These are phyloP conservation scores for Zaprionus camerounensis DNA, from an alignment of 1,140 invertebrate species.

Conservation along the genomic window DNA sequence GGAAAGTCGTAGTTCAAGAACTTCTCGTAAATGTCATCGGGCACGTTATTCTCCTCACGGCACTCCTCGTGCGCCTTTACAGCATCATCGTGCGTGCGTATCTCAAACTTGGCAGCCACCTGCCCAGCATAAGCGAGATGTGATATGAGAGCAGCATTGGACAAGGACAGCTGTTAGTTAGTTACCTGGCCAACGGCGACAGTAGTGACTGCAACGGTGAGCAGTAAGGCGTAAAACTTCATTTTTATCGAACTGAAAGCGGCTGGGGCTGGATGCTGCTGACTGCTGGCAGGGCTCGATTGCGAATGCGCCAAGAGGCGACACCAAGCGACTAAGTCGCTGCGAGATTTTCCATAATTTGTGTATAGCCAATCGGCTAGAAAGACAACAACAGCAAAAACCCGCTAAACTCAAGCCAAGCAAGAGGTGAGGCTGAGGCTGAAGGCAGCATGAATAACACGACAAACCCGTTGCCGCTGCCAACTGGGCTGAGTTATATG, in stretches of 20 bases:
- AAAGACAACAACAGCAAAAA: constrained; percentile 18
- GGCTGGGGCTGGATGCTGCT: constrained; percentile 32
- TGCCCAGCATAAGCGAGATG: constrained; percentile 21
- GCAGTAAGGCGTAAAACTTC: constrained; percentile 57
- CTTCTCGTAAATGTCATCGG: constrained; percentile 78
- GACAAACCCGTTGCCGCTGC: constrained; percentile 67
- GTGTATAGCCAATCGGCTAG: constrained; percentile 49
- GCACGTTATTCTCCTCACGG: constrained; percentile 62
- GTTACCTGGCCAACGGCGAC: constrained; percentile 57
- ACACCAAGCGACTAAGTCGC: constrained; percentile 35
- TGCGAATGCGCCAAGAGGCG: constrained; percentile 63
- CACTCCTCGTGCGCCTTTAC: constrained; percentile 69
- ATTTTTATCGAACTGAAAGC: constrained; percentile 45
- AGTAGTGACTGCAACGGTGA: constrained; percentile 45
- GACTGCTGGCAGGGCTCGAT: constrained; percentile 61
- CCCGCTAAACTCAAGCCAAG: not conserved
- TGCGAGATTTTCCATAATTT: constrained; percentile 74
- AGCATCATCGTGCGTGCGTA: constrained; percentile 69
- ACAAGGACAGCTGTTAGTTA: constrained; percentile 29
- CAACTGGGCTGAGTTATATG: constrained; percentile 15
- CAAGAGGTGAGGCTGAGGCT: constrained; percentile 9
- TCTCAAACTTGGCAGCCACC: constrained; percentile 64
- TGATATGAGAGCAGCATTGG: constrained; percentile 1
- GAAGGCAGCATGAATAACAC: constrained; percentile 51
- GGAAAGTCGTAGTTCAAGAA: constrained; percentile 72